Evolutionary conservation across 2,888 invertebrate species (phyloP), one percentile per base, ranked within the genome.

Genomic region (Drosophila barbarae): DNA sequence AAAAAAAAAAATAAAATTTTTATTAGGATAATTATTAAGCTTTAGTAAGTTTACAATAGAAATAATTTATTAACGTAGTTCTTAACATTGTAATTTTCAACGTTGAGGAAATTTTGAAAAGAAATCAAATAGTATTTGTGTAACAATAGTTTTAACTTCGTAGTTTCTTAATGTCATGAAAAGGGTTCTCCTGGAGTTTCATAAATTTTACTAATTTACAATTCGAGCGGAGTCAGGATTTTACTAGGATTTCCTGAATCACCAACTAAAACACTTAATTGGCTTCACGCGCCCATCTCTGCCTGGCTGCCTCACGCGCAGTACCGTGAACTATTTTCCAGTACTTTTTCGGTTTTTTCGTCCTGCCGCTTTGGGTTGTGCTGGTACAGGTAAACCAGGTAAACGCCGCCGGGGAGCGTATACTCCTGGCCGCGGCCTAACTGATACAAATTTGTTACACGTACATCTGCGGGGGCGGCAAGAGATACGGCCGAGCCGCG

Each of bases 371-470:
- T 60, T 50, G 10, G 51, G 53, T 42, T 50, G 38, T 36, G 41
- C 34, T 13, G 30, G 41, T 8, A 41, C 36, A 58, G 70, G 67
- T 59, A 67, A 65, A 30, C 51, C 51, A 41, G 69, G 59, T 69
- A 67, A 65, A 68, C 69, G 68, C 68, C 49, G 57, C 36, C 26
- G 39, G 65, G 57, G 36, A 70, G 53, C 49, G 61, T 36, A 21
- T 54, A 46, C 63, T 66, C 67, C 32, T 53, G 54, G 54, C 63
- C 63, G 38, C 46, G 67, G 67, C 54, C 74, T 73, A 79, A 82
- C 85, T 81, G 83, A 84, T 84, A 79, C 78, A 84, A 84, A 79
- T 84, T 84, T 84, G 84, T 64, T 69, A 71, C 82, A 84, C 83
- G 84, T 79, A 76, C 74, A 54, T 51, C 41, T 52, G 52, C 13